Evolutionary conservation across 1,140 invertebrate genomes (phyloP).

Genomic region (Cardiocondyla obscurior): DNA sequence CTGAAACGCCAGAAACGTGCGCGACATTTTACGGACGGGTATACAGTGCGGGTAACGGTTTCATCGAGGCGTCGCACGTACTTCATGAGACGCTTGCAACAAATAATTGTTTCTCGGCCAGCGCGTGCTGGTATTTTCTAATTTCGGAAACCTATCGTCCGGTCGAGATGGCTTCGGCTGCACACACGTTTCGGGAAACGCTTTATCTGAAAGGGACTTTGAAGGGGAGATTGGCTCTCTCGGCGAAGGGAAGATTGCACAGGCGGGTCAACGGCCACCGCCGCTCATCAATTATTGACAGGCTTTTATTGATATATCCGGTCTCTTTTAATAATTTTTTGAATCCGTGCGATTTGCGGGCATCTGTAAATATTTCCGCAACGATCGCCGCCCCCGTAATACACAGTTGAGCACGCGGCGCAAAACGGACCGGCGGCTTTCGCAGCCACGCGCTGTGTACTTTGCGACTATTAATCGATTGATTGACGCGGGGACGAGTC

Average conservation of each 20-base stretch:
- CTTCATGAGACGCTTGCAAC: conserved; percentile 69
- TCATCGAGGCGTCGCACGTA: conserved; percentile 66
- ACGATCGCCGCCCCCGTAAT: conserved; percentile 11
- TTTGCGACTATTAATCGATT: conserved; percentile 55
- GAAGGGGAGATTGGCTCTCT: background rate
- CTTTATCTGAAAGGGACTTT: background rate
- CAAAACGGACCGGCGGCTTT: background rate
- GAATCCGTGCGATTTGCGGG: background rate
- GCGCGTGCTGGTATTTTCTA: conserved; percentile 71
- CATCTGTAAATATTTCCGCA: conserved; percentile 36
- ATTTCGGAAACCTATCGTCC: conserved; percentile 63
- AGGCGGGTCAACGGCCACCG: conserved; percentile 4
- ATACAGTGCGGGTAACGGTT: conserved; percentile 28
- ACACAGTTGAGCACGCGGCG: background rate
- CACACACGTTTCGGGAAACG: background rate
- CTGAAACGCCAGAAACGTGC: conserved; percentile 40
- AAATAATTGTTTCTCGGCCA: conserved; percentile 69
- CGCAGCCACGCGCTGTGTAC: conserved; percentile 9
- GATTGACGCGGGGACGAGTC: conserved; percentile 47
- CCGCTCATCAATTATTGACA: conserved; percentile 23
- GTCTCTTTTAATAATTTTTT: background rate
- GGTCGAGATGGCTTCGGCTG: conserved; percentile 43
- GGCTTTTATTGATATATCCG: background rate
- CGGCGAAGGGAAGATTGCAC: background rate
- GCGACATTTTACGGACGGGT: conserved; percentile 46